Conservation (phyloP, 2,113 vertebrate species). For the Marmota flaviventris region DNA sequence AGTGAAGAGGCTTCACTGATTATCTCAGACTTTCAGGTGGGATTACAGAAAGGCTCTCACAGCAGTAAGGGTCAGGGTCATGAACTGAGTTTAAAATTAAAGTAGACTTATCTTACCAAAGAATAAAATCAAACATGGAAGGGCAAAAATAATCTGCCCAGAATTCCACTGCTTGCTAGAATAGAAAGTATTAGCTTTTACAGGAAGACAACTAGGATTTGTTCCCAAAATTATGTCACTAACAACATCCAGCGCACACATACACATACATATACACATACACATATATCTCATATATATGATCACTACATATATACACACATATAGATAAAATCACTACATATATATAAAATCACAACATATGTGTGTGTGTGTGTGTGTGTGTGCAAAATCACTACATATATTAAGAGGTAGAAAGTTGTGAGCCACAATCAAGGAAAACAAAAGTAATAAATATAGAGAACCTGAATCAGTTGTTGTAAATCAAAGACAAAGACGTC, state of each 20-base stretch:
- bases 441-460: neutral
- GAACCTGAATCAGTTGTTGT: neutral
- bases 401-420: neutral
- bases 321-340: fast-evolving
- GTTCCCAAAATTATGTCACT: neutral
- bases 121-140: neutral
- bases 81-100: neutral
- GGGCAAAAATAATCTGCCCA: neutral
- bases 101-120: neutral
- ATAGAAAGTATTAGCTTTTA: neutral
- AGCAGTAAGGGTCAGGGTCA: neutral
- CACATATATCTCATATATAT: no score
- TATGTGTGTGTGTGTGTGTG: neutral
- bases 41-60: neutral
- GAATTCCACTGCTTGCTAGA: neutral
- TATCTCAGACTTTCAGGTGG: neutral
- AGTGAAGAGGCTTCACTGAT: neutral
- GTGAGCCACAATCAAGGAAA: neutral
- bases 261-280: no score
- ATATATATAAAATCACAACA: neutral
- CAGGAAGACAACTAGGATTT: neutral
- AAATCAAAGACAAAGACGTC: neutral
- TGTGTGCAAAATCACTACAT: neutral
- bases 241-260: neutral
- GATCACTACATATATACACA: neutral